These are phyloP conservation scores for Seira sanloemensis DNA, from an alignment of 2,888 invertebrate genomes.

Conservation along the genomic window DNA sequence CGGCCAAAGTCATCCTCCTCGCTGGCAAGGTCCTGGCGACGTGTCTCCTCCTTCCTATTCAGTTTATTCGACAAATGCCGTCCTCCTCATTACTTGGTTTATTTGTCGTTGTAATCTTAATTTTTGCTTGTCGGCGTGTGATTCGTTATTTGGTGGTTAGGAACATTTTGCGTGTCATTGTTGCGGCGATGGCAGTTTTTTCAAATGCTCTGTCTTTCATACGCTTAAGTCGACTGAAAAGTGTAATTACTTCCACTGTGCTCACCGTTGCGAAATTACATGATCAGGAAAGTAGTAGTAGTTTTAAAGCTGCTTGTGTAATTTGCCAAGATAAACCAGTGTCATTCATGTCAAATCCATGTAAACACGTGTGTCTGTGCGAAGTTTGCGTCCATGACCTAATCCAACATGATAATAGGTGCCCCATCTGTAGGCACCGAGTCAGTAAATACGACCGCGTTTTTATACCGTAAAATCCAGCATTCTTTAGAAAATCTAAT, in stretches of 20 bases:
- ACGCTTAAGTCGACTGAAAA: neutral
- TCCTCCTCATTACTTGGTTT: constrained; percentile 54
- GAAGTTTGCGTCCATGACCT: constrained; percentile 61
- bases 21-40: neutral
- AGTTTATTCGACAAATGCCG: constrained; percentile 33
- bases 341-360: constrained; percentile 67
- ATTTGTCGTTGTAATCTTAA: constrained; percentile 32
- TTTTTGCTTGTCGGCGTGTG: constrained; percentile 25
- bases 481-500: no score
- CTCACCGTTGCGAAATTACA: constrained; percentile 3
- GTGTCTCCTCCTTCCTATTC: constrained; percentile 17
- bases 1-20: constrained; percentile 44
- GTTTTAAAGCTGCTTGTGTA: constrained; percentile 63
- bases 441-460: constrained; percentile 70
- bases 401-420: constrained; percentile 65
- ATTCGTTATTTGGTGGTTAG: constrained; percentile 25
- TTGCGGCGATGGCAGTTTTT: neutral
- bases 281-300: neutral
- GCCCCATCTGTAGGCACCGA: constrained; percentile 69
- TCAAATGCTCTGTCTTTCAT: neutral
- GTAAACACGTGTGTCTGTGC: constrained; percentile 71
- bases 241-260: constrained; percentile 17
- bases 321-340: constrained; percentile 68
- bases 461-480: constrained; percentile 66
- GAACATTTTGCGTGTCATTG: neutral